Evolutionary conservation across 2,113 vertebrate genomes (phyloP), one percentile per base, ranked within the genome.

Genomic region (Nycticryphes semicollaris): DNA sequence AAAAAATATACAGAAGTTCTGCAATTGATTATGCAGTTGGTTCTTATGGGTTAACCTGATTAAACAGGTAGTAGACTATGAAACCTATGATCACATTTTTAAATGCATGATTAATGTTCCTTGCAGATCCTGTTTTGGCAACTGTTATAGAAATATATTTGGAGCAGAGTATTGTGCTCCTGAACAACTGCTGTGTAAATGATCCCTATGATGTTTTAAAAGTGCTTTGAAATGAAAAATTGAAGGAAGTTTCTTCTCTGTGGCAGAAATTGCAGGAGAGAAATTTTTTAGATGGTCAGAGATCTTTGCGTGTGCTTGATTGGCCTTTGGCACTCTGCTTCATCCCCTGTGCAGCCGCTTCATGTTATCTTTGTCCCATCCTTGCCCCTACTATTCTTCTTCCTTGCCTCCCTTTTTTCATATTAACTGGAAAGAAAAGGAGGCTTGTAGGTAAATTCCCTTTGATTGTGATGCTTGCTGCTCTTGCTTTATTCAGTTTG

Each of bases 221-320:
- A 85, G 59, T 37, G 45, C 57, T 95, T 96, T 90, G 84, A 96
- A 87, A 95, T 83, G 47, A 74, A 91, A 89, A 96, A 93, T 66
- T 48, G 24, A 80, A 90, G 88, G 75, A 92, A 90, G 27, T 66
- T 68, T 84, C 35, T 80, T 81, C 69, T 73, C 57, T 87, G 7
- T 73, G 50, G 41, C 45, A 69, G 22, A 82, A 83, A n/a, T 53
- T 50, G 27, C 45, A 62, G 41, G 23, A 66, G 47, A 60, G 57
- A 79, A 56, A 25, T 13, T 16, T 39, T 91, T 76, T 35, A 25
- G 27, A 12, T 76, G 33, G 19, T 50, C 22, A 15, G 75, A 66
- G 22, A 31, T 64, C 21, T 83, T 76, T 21, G 35, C 78, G 4
- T 21, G 0, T n/a, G n/a, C 83, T 75, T 79, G 47, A 0, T 10